phyloP scores from a whole-genome alignment of 2,888 invertebrate genomes.

The Leucophora obtusa region DNA sequence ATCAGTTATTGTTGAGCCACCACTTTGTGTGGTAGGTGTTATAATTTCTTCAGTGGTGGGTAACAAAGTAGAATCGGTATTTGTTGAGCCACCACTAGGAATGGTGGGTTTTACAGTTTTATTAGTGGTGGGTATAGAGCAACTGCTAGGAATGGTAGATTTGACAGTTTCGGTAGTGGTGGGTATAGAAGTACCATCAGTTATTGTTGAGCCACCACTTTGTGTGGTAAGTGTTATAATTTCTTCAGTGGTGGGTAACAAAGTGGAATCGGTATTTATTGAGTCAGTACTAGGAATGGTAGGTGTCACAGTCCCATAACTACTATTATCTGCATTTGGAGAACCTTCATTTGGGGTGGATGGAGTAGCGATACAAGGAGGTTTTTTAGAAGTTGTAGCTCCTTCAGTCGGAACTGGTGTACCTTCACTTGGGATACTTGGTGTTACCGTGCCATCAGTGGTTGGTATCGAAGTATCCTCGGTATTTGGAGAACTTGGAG shows the following conservation, averaged over 20 bases:
- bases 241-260: background rate
- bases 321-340: background rate
- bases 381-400: background rate
- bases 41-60: background rate
- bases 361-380: background rate
- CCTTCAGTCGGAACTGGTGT: background rate
- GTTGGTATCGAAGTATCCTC: background rate
- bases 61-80: background rate
- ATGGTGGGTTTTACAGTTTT: background rate
- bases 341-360: background rate
- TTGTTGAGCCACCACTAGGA: background rate
- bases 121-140: background rate
- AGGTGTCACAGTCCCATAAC: background rate
- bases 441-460: background rate
- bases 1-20: background rate
- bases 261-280: constrained; percentile 9
- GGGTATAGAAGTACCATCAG: background rate
- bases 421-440: constrained; percentile 5
- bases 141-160: background rate
- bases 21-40: background rate
- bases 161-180: background rate
- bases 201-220: background rate
- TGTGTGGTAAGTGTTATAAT: background rate
- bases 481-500: background rate
- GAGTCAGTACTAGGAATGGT: background rate